Base-by-base conservation (phyloP, 2,113 vertebrate species). In the Nerophis ophidion region DNA sequence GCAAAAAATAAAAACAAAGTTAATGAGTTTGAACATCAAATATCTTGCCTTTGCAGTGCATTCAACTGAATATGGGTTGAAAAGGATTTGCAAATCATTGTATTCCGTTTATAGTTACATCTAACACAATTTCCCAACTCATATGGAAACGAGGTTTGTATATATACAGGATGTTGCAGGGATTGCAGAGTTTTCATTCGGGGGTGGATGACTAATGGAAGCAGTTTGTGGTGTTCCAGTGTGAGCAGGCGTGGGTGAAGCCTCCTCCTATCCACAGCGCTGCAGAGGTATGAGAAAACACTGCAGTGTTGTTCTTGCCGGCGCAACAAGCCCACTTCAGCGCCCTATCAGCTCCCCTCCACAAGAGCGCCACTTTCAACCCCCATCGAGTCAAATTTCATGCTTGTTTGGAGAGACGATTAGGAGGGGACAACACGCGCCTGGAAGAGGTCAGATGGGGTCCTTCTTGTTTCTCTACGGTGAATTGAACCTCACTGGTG, bases 151-250 rank as follows among this genome's bases (percentile, higher is more conserved):
- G n/a, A n/a, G n/a, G n/a, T n/a, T n/a, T n/a, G n/a, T n/a, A 19
- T 12, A 56, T 56, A 36, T 56, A 12, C 4, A 12, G 40, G 10
- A 44, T 44, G 11, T 55, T 56, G 54, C 54, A 17, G 54, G 19
- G 16, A 9, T 40, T 56, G n/a, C 7, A 38, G 17, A 65, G 68
- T 66, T 65, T 77, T 62, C 81, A 62, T 5, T 8, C 65, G 80
- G 66, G 81, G 76, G 83, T 45, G 76, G 81, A 84, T 84, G 82
- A 85, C 76, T 77, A 80, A 86, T 82, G 64, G 70, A 79, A 76
- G 65, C 75, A 45, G 73, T 76, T 70, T 75, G 47, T 80, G 76
- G 55, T 74, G 74, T 82, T 74, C 74, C 71, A 77, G 69, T 63
- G 66, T n/a, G 60, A 71, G 68, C 70, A 63, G 64, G 75, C 80